Conservation (phyloP, 2,797 vertebrate species). For the Argentina silus region DNA sequence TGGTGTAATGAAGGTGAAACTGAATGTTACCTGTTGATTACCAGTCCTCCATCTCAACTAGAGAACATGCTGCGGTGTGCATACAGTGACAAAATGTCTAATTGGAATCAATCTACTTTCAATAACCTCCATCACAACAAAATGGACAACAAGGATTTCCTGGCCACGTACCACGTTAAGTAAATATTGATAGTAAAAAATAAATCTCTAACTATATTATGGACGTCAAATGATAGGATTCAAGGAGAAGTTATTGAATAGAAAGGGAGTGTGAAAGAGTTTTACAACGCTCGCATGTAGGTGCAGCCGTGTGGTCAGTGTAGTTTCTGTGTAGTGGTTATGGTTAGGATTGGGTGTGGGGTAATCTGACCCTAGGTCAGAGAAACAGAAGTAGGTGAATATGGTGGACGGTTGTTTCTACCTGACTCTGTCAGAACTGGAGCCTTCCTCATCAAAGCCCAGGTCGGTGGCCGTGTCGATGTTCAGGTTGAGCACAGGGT, state of each 20-base stretch:
- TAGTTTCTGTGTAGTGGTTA: neutral
- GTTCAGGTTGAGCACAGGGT: slow-evolving; percentile 88
- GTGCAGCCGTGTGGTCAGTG: neutral
- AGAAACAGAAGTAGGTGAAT: neutral
- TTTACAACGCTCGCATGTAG: neutral
- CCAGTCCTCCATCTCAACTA: slow-evolving; percentile 17
- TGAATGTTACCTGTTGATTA: neutral
- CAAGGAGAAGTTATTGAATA: too few relatives aligned
- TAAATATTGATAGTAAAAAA: too few relatives aligned
- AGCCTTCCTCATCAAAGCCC: slow-evolving; percentile 75
- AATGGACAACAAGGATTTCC: too few relatives aligned
- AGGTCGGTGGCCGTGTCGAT: slow-evolving; percentile 71
- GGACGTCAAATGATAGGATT: too few relatives aligned
- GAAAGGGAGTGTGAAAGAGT: too few relatives aligned
- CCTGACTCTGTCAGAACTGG: slow-evolving; percentile 79
- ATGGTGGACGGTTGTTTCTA: slow-evolving; percentile 46
- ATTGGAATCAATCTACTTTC: slow-evolving; percentile 38
- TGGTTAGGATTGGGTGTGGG: neutral
- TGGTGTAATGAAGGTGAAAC: slow-evolving; percentile 1
- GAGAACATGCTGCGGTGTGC: neutral
- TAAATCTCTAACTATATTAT: too few relatives aligned
- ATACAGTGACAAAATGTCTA: slow-evolving; percentile 41
- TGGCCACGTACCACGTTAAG: too few relatives aligned
- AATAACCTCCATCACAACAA: slow-evolving; percentile 15
- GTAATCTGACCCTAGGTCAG: too few relatives aligned